Percentiles rank a stretch among this genome's conserved stretches.
phyloP scores from a whole-genome alignment of 2,888 invertebrate species.

The Antitype chi region DNA sequence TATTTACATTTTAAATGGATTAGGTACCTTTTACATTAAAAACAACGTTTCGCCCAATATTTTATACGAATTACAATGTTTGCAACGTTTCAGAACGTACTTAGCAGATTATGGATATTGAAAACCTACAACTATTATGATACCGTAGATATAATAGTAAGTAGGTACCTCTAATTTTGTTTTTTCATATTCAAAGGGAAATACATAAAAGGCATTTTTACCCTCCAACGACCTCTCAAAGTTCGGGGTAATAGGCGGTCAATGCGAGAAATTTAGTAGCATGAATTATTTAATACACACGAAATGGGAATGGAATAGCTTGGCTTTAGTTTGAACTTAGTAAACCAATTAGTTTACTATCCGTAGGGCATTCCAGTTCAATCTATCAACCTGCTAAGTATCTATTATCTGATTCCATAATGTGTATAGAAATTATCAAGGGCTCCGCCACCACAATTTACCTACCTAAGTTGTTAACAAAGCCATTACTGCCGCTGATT shows the following conservation, averaged over 20 bases:
- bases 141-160: conserved; percentile 17
- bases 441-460: conserved; percentile 24
- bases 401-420: conserved; percentile 58
- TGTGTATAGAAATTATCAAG: conserved; percentile 34
- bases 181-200: conserved; percentile 30
- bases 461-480: conserved; percentile 52
- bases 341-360: conserved; percentile 63
- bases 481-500: conserved; percentile 40
- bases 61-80: conserved; percentile 10
- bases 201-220: conserved; percentile 46
- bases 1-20: conserved; percentile 49
- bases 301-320: conserved; percentile 42
- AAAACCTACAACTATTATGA: conserved; percentile 32
- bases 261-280: conserved; percentile 43
- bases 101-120: conserved; percentile 27
- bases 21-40: conserved; percentile 23
- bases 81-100: not conserved
- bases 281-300: conserved; percentile 58
- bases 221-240: conserved; percentile 35
- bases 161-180: conserved; percentile 14
- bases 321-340: conserved; percentile 44
- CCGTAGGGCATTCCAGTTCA: conserved; percentile 52
- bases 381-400: conserved; percentile 61
- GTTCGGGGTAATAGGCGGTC: conserved; percentile 29
- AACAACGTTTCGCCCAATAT: conserved; percentile 19